Percentiles rank a stretch among this genome's conserved stretches.
These are phyloP conservation scores for Meiosimyza decipiens DNA, from an alignment of 2,888 invertebrate genomes.

Conservation along the genomic window DNA sequence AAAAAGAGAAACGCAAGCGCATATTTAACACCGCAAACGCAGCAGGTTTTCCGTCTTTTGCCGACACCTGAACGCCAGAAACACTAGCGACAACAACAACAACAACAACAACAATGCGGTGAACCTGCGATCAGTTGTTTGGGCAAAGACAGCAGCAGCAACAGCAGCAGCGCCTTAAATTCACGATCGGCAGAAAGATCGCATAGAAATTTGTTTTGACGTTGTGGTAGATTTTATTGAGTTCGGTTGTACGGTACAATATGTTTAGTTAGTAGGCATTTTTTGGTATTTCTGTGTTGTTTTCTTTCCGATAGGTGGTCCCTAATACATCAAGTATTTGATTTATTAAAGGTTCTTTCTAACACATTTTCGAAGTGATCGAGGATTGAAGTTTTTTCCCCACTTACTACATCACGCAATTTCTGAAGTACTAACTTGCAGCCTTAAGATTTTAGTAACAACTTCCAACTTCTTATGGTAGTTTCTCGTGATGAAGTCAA, in stretches of 20 bases:
- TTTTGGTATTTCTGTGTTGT: neutral
- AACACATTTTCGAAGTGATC: slow-evolving; percentile 22
- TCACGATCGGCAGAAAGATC: neutral
- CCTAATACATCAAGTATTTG: slow-evolving; percentile 35
- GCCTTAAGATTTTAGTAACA: too few relatives aligned
- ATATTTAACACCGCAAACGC: slow-evolving; percentile 37
- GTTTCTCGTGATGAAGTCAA: too few relatives aligned
- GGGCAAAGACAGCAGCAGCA: neutral
- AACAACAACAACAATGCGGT: slow-evolving; percentile 15
- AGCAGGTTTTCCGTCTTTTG: slow-evolving; percentile 30
- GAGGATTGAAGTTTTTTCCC: slow-evolving; percentile 7
- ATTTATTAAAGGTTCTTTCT: slow-evolving; percentile 32
- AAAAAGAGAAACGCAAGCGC: slow-evolving; percentile 22
- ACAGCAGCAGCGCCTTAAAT: slow-evolving; percentile 2
- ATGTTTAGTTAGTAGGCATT: neutral
- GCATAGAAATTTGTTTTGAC: slow-evolving; percentile 23
- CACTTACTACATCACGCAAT: too few relatives aligned
- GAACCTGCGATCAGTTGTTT: slow-evolving; percentile 14
- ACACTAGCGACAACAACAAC: slow-evolving; percentile 8
- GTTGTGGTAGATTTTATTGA: slow-evolving; percentile 23
- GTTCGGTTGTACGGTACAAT: neutral
- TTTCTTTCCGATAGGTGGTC: slow-evolving; percentile 26
- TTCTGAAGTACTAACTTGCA: too few relatives aligned
- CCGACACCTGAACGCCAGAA: slow-evolving; percentile 31
- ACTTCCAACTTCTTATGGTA: too few relatives aligned